Evolutionary conservation across 2,888 invertebrate genomes (phyloP).

Genomic region (Macrophya annulata): DNA sequence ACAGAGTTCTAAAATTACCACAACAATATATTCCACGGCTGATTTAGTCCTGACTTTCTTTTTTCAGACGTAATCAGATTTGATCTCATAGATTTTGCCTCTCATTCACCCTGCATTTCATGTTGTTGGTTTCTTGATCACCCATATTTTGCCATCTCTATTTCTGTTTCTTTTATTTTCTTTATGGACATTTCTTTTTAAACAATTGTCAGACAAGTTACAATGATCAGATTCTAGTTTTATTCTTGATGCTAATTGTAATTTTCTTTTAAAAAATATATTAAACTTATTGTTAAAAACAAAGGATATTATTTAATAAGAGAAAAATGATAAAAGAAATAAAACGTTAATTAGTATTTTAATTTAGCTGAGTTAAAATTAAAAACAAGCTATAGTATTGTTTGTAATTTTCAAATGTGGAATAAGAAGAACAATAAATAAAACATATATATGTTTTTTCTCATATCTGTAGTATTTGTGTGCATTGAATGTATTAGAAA

Average conservation of each 20-base stretch:
- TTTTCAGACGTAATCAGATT: background rate
- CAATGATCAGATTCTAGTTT: background rate
- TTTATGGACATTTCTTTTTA: background rate
- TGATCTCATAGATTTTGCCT: background rate
- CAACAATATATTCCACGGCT: background rate
- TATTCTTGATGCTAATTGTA: constrained; percentile 1
- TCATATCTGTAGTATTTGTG: constrained; percentile 31
- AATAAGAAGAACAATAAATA: constrained; percentile 44
- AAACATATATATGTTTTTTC: constrained; percentile 23
- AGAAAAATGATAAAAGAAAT: background rate
- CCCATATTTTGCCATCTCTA: background rate
- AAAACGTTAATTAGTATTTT: background rate
- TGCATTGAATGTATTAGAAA: background rate
- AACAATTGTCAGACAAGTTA: background rate
- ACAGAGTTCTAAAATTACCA: background rate
- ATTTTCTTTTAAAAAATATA: background rate
- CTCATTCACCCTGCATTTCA: constrained; percentile 12
- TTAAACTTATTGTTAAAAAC: background rate
- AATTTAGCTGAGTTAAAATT: constrained; percentile 25
- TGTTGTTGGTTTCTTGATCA: background rate
- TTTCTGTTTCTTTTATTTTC: background rate
- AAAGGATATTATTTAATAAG: constrained; percentile 1
- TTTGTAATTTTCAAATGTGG: constrained; percentile 22
- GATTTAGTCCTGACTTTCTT: background rate
- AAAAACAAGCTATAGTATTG: background rate